Base-by-base conservation (phyloP, 2,113 vertebrate species). In the Eptesicus fuscus region DNA sequence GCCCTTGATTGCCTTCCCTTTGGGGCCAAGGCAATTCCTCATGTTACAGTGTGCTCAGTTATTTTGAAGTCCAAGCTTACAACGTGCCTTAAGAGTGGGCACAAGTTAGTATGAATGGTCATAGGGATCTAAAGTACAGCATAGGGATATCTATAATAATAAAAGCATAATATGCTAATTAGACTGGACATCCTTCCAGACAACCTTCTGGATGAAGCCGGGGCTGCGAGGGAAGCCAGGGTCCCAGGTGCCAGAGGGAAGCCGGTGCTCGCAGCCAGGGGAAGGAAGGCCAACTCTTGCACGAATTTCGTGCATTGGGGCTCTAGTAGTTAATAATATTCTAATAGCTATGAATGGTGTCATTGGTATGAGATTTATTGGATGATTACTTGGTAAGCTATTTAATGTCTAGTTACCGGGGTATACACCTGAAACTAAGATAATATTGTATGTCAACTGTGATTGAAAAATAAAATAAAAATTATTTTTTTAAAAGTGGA, bases 21-120 rank as follows among this genome's bases (percentile, higher is more conserved):
- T 65, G 35, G 44, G 65, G 25, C 40, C 51, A 16, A 37, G 22
- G 51, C 49, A 79, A 18, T n/a, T 78, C 79, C 80, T 93, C 70
- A 30, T 40, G 53, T 51, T 77, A 70, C 3, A 80, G 22, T 12
- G 9, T 37, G 40, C 70, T 89, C 92, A 90, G 85, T 93, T 93
- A 95, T 94, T 86, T 94, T 91, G 88, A 86, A n/a, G n/a, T n/a
- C n/a, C n/a, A n/a, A n/a, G 74, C 30, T 91, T 74, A 47, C 73
- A 53, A 53, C 51, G 20, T 93, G 90, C 67, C 20, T 93, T 70
- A 93, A 96, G 82, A 92, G 71, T 70, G 69, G 59, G 80, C 13
- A 73, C 92, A 63, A 76, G 93, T n/a, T 95, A 22, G 18, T 17
- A 63, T 16, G 44, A 77, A 77, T 49, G 20, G 30, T 12, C 17